Evolutionary conservation across 2,888 invertebrate species (phyloP), one percentile per base, ranked within the genome.

Genomic region (Aspidapion aeneum): DNA sequence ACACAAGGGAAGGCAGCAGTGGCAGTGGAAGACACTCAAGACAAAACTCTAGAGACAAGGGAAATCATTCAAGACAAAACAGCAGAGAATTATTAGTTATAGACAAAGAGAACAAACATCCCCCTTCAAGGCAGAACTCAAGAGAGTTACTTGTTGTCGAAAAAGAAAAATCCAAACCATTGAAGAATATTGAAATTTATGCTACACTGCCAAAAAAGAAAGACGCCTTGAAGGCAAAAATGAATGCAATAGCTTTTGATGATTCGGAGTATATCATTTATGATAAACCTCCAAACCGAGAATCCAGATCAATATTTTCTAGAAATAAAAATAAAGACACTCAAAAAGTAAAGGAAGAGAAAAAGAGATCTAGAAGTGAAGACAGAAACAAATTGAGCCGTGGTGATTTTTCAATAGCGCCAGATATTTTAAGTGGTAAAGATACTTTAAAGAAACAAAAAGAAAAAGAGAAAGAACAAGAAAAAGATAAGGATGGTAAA

Each of bases 171-270:
- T 57, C 70, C 2, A 80, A 75, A 62, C 72, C 69, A 5, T 80
- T 73, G 19, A 89, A 89, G 74, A 93, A 86, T 69, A 94, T 94
- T 63, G 94, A 94, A 81, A 94, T 95, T 68, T 95, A 95, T 76
- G 95, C 94, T 0, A 95, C 95, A 0, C 79, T 95, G 22, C 95
- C 95, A 1, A 94, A 94, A 79, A 94, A 92, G 80, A 93, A 93
- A 74, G 87, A 88, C 54, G 85, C 84, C 0, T 78, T 88, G 0
- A 89, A 90, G 71, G 86, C 84, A 69, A 83, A 86, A 66, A 78
- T 83, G 0, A 81, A 82, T 3, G 83, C 87, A 0, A 85, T 87
- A 1, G 89, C 89, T 74, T 84, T 84, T 17, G 92, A 92, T 73
- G 90, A 91, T 70, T 89, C 87, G 68, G 89, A 91, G 67, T 86